Conservation (phyloP, 2,113 vertebrate species). For the Spea multiplicata region DNA sequence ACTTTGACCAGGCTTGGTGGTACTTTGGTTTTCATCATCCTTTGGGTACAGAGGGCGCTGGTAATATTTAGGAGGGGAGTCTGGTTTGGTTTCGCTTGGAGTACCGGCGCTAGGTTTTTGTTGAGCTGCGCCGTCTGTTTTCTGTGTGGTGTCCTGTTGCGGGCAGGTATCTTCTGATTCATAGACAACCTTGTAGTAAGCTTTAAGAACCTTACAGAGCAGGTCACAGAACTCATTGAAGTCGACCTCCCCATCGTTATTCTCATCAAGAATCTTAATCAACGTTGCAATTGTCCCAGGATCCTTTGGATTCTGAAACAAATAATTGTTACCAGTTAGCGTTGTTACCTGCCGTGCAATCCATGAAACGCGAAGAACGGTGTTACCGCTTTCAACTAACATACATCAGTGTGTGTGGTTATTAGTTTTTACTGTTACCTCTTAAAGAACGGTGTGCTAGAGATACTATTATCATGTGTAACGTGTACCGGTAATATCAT, state of each 20-base stretch:
- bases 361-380: no score
- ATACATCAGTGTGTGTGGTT: no score
- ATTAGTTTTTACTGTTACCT: no score
- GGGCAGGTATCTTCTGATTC: conserved; percentile 8
- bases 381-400: no score
- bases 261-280: conserved; percentile 29
- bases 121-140: background rate
- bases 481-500: no score
- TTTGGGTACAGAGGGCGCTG: conserved; percentile 18
- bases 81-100: background rate
- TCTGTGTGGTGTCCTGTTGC: background rate
- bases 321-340: background rate
- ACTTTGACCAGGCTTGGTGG: background rate
- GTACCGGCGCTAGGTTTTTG: background rate
- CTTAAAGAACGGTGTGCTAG: no score
- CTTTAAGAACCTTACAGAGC: conserved; percentile 20
- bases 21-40: background rate
- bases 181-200: conserved; percentile 23
- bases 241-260: conserved; percentile 40
- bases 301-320: conserved; percentile 39
- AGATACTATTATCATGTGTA: no score
- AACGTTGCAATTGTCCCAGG: conserved; percentile 25
- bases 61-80: conserved; percentile 15
- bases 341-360: no score
- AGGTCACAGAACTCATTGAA: conserved; percentile 41